Conservation (phyloP, 35 echinoderm and acorn worm genomes). For the Strongylocentrotus purpuratus region DNA sequence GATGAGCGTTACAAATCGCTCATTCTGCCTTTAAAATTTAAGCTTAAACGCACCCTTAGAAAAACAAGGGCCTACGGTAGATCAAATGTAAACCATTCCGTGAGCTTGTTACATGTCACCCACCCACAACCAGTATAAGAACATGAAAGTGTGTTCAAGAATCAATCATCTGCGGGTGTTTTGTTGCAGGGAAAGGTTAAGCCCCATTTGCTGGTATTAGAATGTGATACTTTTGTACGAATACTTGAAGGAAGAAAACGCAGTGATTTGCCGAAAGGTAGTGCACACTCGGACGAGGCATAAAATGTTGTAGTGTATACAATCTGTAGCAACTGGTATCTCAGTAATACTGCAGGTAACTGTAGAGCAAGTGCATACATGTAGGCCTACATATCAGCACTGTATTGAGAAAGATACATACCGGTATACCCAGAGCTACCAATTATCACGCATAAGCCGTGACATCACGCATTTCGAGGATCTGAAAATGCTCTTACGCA, state of each 20-base stretch:
- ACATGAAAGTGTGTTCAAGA: background rate
- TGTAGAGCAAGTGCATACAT: background rate
- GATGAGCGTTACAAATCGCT: no score
- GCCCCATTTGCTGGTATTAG: slow-evolving; percentile 2
- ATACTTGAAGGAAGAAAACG: background rate
- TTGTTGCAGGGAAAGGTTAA: background rate
- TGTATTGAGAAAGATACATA: no score
- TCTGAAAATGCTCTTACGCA: no score
- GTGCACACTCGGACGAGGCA: background rate
- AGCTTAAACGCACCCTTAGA: no score
- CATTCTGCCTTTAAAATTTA: no score
- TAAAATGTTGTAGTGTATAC: no score
- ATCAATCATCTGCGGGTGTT: background rate
- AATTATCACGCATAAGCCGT: no score
- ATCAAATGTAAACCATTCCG: background rate
- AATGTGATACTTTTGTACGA: background rate
- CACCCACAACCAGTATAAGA: background rate
- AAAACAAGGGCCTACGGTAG: background rate
- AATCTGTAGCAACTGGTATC: background rate
- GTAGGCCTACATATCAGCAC: no score
- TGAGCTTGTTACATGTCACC: background rate
- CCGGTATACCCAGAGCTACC: no score
- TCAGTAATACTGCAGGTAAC: no score
- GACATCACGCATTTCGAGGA: no score
- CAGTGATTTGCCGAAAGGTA: background rate